Evolutionary conservation across 2,888 invertebrate genomes (phyloP), one percentile per base, ranked within the genome.

Genomic region (Platynereis dumerilii): DNA sequence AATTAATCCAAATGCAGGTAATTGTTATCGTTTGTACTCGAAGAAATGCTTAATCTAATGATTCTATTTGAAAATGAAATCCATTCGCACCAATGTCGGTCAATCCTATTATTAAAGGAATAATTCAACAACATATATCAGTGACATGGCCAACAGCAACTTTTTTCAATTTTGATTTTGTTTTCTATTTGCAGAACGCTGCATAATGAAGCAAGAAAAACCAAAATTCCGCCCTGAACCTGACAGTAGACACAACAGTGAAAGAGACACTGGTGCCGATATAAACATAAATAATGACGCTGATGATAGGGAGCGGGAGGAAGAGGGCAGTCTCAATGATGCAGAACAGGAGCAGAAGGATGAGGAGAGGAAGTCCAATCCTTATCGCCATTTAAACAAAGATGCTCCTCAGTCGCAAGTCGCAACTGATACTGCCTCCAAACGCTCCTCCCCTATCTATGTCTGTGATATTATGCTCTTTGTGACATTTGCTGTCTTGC

Each of bases 231-330:
- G 39, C 34, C 61, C 61, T 20, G 55, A 61, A 34, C n/a, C 27
- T 12, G 61, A 61, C 22, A 61, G 61, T 55, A 29, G 61, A 24
- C 61, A 61, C 55, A 61, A 61, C 42, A 53, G 61, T 61, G 61
- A 61, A 55, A 53, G 61, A 54, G 61, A 61, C 44, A 60, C 60
- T 58, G 58, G 44, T 27, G 58, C 34, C 5, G 34, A 34, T 34
- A 34, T 34, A 34, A 34, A 34, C 34, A 34, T 34, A 34, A 34
- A 34, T 12, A 34, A 34, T 34, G 34, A 34, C 12, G 34, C 34
- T 34, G 34, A 34, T 7, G 34, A 12, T 5, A 12, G 34, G 5
- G 34, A 34, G 12, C 5, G 12, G 34, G 34, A 12, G 12, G 34
- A 34, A 12, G 48, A n/a, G 48, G 20, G 22, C n/a, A 48, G 42